phyloP scores from a whole-genome alignment of 2,888 invertebrate genomes.

The Sarcophaga caerulescens region DNA sequence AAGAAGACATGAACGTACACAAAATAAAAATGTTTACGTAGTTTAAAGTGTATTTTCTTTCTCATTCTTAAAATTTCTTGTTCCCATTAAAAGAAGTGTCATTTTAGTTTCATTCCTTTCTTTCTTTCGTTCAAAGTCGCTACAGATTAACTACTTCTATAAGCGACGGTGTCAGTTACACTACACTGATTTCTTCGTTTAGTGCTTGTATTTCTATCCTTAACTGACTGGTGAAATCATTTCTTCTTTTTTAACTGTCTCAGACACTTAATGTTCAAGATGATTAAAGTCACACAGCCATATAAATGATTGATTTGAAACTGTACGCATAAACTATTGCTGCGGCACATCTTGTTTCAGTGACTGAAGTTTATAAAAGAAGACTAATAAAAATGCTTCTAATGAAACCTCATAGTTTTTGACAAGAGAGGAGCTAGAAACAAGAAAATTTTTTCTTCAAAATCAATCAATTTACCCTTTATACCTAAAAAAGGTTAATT shows the following conservation, averaged over 20 bases:
- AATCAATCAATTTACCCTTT: too few species aligned
- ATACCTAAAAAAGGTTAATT: too few species aligned
- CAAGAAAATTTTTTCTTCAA: too few species aligned
- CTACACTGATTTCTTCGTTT: conserved; percentile 18
- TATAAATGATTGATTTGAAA: conserved; percentile 32
- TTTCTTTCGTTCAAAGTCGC: not conserved
- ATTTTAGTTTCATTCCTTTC: not conserved
- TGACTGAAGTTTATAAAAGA: too few species aligned
- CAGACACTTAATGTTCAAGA: not conserved
- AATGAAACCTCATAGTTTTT: too few species aligned
- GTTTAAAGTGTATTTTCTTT: not conserved
- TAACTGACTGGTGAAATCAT: not conserved
- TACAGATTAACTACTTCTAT: conserved; percentile 27
- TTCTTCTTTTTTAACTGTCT: not conserved
- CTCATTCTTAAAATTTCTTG: not conserved
- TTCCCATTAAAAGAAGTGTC: conserved; percentile 1
- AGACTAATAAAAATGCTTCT: too few species aligned
- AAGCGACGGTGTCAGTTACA: conserved; percentile 10
- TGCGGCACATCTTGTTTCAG: too few species aligned
- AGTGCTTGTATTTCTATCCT: not conserved
- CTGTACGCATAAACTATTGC: too few species aligned
- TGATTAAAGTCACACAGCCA: not conserved
- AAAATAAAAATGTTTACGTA: too few species aligned
- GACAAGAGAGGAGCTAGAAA: too few species aligned
- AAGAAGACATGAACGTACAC: too few species aligned